These are phyloP conservation scores for Aphaenogaster rudis DNA, from an alignment of 1,140 invertebrate genomes.

Conservation along the genomic window DNA sequence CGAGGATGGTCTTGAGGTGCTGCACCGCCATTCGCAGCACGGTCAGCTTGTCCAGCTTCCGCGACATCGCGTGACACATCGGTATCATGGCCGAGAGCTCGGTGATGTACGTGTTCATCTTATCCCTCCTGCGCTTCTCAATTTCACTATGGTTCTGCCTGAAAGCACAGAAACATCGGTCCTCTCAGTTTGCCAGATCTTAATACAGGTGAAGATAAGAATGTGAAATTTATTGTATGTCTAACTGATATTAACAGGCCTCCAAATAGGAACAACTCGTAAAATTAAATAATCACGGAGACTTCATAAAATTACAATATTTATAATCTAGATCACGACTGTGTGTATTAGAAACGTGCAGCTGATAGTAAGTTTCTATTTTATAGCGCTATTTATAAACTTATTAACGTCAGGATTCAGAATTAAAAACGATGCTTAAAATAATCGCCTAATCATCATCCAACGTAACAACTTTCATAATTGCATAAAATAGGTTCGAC, in stretches of 20 bases:
- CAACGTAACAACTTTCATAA: constrained; percentile 11
- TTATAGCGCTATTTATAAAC: neutral
- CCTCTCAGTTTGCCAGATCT: neutral
- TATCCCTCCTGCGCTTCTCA: constrained; percentile 96
- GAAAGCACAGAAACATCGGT: constrained; percentile 46
- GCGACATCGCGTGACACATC: constrained; percentile 96
- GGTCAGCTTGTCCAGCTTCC: constrained; percentile 97
- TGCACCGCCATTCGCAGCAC: constrained; percentile 98
- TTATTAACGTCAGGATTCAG: neutral
- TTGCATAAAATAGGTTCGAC: neutral
- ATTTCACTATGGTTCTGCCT: constrained; percentile 98
- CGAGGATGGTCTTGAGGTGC: constrained; percentile 94
- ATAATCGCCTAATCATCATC: neutral
- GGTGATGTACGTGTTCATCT: constrained; percentile 98
- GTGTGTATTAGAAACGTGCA: neutral
- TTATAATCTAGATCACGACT: neutral
- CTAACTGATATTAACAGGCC: neutral
- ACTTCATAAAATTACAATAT: neutral
- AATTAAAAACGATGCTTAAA: neutral
- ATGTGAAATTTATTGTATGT: neutral
- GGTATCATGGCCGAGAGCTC: constrained; percentile 96
- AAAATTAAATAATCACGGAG: neutral
- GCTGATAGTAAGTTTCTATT: neutral
- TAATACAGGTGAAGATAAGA: neutral
- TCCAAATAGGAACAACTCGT: neutral